Evolutionary conservation across 2,888 invertebrate genomes (phyloP).

Genomic region (Dione juno): DNA sequence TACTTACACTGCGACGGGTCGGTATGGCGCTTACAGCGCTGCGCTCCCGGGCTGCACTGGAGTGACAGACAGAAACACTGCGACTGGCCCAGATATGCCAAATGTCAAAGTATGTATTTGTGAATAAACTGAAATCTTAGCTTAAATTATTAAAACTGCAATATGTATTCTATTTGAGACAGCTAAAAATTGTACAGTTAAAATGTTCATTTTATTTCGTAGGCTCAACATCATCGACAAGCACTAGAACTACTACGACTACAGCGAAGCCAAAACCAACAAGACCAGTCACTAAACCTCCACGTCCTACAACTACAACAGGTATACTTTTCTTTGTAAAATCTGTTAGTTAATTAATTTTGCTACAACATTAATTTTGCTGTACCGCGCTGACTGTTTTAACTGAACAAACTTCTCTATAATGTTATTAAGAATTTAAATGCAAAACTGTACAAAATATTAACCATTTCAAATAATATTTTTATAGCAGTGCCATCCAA

Average conservation of each 20-base stretch:
- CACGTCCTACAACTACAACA: conserved; percentile 55
- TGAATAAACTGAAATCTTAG: neutral
- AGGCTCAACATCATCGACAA: conserved; percentile 57
- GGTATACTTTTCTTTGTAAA: conserved; percentile 34
- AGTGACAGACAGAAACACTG: conserved; percentile 86
- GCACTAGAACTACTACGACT: conserved; percentile 47
- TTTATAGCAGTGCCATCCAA: conserved; percentile 8
- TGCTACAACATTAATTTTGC: too few relatives aligned
- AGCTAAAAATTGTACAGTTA: neutral
- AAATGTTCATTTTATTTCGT: neutral
- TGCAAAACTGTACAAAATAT: too few relatives aligned
- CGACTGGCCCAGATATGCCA: conserved; percentile 91
- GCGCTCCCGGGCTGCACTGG: conserved; percentile 94
- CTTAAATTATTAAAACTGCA: neutral
- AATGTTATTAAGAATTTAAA: too few relatives aligned
- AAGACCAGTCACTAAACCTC: conserved; percentile 58
- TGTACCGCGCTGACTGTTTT: too few relatives aligned
- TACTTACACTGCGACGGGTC: conserved; percentile 90
- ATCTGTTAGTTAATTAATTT: too few relatives aligned
- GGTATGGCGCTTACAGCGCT: conserved; percentile 86
- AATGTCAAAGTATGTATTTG: conserved; percentile 79
- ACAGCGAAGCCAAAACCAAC: conserved; percentile 57
- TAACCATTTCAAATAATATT: neutral
- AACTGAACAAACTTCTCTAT: too few relatives aligned
- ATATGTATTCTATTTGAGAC: neutral